phyloP scores from a whole-genome alignment of 2,113 vertebrate species.

The Uropsilus gracilis region DNA sequence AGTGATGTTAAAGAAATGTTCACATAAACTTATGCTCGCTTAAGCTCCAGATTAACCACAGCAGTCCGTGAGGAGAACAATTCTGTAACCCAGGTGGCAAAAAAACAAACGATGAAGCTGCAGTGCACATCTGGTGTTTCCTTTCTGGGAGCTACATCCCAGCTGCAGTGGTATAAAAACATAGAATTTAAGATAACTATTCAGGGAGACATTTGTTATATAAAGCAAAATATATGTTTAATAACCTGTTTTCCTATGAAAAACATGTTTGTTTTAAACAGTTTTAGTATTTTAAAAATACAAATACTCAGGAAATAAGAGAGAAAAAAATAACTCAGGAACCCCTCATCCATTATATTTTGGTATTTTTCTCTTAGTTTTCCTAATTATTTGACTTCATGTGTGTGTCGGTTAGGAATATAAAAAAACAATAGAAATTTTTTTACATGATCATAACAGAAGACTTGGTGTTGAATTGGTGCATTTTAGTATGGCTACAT shows the following conservation, averaged over 20 bases:
- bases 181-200: neutral
- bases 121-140: neutral
- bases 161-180: neutral
- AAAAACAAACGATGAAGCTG: neutral
- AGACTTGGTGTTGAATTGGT: neutral
- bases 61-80: slow-evolving; percentile 22
- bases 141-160: neutral
- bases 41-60: neutral
- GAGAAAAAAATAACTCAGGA: slow-evolving; percentile 7
- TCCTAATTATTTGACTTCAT: neutral
- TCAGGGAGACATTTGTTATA: neutral
- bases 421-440: neutral
- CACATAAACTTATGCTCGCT: neutral
- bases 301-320: neutral
- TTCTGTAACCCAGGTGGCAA: neutral
- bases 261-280: neutral
- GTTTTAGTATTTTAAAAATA: neutral
- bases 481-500: neutral
- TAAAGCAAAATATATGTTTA: slow-evolving; percentile 13
- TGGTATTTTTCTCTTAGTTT: neutral
- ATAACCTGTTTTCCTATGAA: slow-evolving; percentile 21
- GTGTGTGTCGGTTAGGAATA: neutral
- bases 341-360: neutral
- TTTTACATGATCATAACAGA: neutral
- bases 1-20: neutral